Percentiles rank a stretch among this genome's conserved stretches.
These are phyloP conservation scores for Caretta caretta DNA, from an alignment of 2,113 vertebrate genomes.

Conservation along the genomic window DNA sequence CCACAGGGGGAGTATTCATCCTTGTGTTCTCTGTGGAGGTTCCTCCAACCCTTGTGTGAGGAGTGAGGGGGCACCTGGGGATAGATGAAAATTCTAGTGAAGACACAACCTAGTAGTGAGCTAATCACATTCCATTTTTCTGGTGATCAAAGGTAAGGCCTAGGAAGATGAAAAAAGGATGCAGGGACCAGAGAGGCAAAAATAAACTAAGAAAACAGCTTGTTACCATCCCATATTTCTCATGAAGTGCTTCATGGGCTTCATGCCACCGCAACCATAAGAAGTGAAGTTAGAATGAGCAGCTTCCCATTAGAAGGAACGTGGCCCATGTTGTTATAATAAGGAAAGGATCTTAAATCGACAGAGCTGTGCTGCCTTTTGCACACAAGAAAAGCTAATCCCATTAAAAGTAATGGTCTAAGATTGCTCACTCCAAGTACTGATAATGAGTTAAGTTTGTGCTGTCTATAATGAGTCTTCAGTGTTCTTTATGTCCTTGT, in stretches of 20 bases:
- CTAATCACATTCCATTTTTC: neutral
- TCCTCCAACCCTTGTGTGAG: constrained; percentile 24
- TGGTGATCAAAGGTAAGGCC: constrained; percentile 56
- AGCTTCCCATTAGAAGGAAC: constrained; percentile 47
- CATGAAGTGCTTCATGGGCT: constrained; percentile 39
- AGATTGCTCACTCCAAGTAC: constrained; percentile 64
- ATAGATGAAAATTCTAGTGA: neutral
- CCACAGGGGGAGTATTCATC: constrained; percentile 8
- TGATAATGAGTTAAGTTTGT: constrained; percentile 70
- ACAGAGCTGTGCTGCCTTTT: constrained; percentile 51
- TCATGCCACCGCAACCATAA: constrained; percentile 24
- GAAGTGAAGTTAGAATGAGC: constrained; percentile 47
- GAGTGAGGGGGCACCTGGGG: neutral
- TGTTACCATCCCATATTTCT: constrained; percentile 23
- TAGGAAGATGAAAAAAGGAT: constrained; percentile 54
- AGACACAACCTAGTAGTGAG: neutral
- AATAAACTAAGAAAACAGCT: constrained; percentile 41
- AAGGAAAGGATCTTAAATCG: constrained; percentile 62
- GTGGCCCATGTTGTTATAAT: constrained; percentile 45
- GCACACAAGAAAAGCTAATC: constrained; percentile 66
- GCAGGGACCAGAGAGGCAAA: neutral
- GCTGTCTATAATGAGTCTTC: constrained; percentile 62
- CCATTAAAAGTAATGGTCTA: constrained; percentile 70
- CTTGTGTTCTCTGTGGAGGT: neutral
- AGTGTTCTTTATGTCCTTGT: constrained; percentile 53